Evolutionary conservation across 1,140 invertebrate species (phyloP).

Genomic region (Delia radicum): DNA sequence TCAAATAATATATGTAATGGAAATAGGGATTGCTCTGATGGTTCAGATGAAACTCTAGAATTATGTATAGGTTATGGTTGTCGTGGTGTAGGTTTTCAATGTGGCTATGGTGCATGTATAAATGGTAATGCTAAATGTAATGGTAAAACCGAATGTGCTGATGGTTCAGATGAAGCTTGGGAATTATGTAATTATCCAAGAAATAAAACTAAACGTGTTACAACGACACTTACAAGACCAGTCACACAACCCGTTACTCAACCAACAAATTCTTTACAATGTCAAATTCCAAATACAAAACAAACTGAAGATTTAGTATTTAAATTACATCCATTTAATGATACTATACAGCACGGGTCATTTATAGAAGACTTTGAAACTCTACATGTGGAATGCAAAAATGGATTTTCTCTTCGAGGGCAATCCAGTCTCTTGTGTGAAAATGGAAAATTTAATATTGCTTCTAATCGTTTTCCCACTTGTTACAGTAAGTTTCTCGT

Average conservation of each 20-base stretch:
- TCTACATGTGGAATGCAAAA: neutral
- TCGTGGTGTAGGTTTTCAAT: constrained; percentile 55
- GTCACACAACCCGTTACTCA: neutral
- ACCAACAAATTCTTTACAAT: neutral
- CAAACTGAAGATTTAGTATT: neutral
- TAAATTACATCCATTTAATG: neutral
- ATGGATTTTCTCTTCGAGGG: neutral
- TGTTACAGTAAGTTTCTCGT: neutral
- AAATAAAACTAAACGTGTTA: neutral
- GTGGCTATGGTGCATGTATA: constrained; percentile 66
- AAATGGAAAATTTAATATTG: neutral
- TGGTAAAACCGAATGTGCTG: constrained; percentile 59
- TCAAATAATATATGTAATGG: constrained; percentile 62
- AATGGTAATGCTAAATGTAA: constrained; percentile 61
- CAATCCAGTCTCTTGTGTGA: neutral
- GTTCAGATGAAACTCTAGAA: constrained; percentile 61
- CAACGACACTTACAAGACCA: neutral
- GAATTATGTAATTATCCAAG: constrained; percentile 20
- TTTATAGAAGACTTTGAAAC: neutral
- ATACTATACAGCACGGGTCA: neutral
- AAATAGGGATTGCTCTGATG: constrained; percentile 66
- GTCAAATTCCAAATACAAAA: neutral
- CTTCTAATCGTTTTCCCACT: neutral
- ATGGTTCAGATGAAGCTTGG: constrained; percentile 60
- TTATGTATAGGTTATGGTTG: constrained; percentile 52